Percentiles rank a stretch among this genome's conserved stretches.
These are phyloP conservation scores for Rhinoderma darwinii DNA, from an alignment of 2,113 vertebrate species.

Conservation along the genomic window DNA sequence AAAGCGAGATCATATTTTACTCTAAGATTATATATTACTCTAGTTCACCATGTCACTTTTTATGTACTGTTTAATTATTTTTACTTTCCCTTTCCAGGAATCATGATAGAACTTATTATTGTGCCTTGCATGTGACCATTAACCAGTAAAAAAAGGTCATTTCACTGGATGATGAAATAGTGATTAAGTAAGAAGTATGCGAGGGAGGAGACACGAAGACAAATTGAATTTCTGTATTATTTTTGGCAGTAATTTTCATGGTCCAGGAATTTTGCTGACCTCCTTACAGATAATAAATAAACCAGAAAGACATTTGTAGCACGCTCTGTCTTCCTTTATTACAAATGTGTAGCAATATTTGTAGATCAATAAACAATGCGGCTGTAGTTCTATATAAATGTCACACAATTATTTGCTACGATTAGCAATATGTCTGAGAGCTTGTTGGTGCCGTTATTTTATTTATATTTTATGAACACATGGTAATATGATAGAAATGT, in stretches of 20 bases:
- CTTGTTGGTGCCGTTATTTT: not conserved
- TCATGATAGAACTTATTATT: not conserved
- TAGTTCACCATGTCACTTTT: not conserved
- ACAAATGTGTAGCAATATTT: not conserved
- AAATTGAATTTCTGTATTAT: slow-evolving; percentile 37
- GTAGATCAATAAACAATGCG: not conserved
- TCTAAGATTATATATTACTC: not conserved
- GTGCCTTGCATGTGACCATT: not conserved
- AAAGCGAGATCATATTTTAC: no score
- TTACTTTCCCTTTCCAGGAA: slow-evolving; percentile 32
- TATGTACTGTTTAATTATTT: not conserved
- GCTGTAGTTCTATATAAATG: not conserved
- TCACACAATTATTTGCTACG: not conserved
- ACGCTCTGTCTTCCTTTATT: not conserved
- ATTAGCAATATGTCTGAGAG: not conserved
- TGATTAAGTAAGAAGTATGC: slow-evolving; percentile 18
- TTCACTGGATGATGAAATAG: not conserved
- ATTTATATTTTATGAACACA: not conserved
- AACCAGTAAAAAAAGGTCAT: not conserved
- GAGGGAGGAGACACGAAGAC: not conserved
- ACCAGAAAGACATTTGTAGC: not conserved
- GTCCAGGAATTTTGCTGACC: slow-evolving; percentile 17
- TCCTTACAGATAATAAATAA: not conserved
- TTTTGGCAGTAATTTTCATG: slow-evolving; percentile 35
- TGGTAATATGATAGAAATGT: no score